A percentile compares a stretch with the other conserved stretches of the same genome.
phyloP scores from a whole-genome alignment of 2,113 vertebrate genomes.

The Neotoma lepida region DNA sequence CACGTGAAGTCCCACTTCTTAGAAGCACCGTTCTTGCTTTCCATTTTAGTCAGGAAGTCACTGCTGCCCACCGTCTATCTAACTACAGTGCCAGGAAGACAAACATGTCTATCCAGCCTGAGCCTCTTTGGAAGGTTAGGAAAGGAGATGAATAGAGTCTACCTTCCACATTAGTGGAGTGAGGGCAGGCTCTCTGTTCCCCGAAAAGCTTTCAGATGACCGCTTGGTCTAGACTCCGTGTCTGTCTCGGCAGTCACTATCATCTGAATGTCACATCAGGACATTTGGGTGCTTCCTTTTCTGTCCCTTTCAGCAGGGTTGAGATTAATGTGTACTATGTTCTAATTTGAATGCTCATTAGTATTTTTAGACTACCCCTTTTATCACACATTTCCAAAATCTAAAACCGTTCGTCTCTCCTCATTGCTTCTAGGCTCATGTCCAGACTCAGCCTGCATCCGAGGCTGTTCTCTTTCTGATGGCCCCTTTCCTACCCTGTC shows the following conservation, averaged over 20 bases:
- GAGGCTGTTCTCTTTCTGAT: constrained; percentile 2
- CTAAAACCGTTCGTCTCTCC: constrained; percentile 50
- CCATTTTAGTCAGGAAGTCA: constrained; percentile 49
- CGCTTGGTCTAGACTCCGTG: constrained; percentile 65
- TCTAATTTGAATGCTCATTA: constrained; percentile 75
- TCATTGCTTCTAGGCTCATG: constrained; percentile 55
- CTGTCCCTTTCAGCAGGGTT: constrained; percentile 48
- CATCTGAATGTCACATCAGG: constrained; percentile 61
- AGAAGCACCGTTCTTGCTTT: constrained; percentile 41
- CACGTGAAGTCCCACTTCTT: not conserved
- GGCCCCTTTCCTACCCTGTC: not conserved
- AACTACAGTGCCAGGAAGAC: constrained; percentile 39
- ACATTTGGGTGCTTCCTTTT: constrained; percentile 55
- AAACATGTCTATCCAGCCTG: constrained; percentile 47
- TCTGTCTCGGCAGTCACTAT: constrained; percentile 57
- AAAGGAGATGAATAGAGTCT: constrained; percentile 36
- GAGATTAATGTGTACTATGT: constrained; percentile 72
- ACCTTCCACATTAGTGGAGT: not conserved
- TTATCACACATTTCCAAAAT: constrained; percentile 68
- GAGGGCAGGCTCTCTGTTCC: constrained; percentile 24
- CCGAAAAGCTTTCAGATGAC: constrained; percentile 59
- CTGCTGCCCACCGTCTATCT: constrained; percentile 53
- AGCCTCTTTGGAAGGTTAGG: constrained; percentile 43
- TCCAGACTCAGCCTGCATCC: constrained; percentile 26
- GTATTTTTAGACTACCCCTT: constrained; percentile 66